A percentile compares a stretch with the other conserved stretches of the same genome.
Evolutionary conservation across 1,140 invertebrate genomes (phyloP).

Genomic region (Caenorhabditis inopinata): DNA sequence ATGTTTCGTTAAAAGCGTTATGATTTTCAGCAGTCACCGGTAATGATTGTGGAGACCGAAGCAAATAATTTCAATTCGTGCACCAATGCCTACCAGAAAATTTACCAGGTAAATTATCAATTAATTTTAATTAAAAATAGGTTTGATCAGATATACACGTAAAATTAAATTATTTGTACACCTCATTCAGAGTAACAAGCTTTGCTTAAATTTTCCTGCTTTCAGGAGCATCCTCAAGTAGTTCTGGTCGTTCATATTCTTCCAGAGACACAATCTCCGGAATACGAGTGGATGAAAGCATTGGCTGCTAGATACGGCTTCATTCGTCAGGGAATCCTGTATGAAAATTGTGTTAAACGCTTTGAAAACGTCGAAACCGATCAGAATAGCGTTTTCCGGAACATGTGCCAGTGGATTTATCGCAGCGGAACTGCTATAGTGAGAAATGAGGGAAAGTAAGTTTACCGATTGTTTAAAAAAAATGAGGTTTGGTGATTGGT

Average conservation of each 20-base stretch:
- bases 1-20: neutral
- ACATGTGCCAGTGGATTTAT: constrained; percentile 46
- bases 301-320: constrained; percentile 34
- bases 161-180: neutral
- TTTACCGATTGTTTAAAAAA: too few species aligned
- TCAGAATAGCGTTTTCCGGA: constrained; percentile 9
- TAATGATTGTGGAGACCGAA: neutral
- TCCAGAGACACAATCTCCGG: constrained; percentile 14
- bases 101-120: constrained; percentile 15
- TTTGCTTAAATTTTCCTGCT: neutral
- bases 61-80: neutral
- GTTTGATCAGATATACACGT: too few species aligned
- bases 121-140: neutral
- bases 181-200: neutral
- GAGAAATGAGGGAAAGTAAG: constrained; percentile 27
- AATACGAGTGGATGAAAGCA: constrained; percentile 47
- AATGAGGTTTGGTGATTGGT: too few species aligned
- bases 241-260: constrained; percentile 46
- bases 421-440: constrained; percentile 34
- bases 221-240: constrained; percentile 35
- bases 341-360: constrained; percentile 39
- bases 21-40: neutral
- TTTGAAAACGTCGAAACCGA: constrained; percentile 35
- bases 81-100: constrained; percentile 28
- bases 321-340: constrained; percentile 43